Evolutionary conservation across 2,888 invertebrate species (phyloP), one percentile per base, ranked within the genome.

Genomic region (Polymixis flavicincta): DNA sequence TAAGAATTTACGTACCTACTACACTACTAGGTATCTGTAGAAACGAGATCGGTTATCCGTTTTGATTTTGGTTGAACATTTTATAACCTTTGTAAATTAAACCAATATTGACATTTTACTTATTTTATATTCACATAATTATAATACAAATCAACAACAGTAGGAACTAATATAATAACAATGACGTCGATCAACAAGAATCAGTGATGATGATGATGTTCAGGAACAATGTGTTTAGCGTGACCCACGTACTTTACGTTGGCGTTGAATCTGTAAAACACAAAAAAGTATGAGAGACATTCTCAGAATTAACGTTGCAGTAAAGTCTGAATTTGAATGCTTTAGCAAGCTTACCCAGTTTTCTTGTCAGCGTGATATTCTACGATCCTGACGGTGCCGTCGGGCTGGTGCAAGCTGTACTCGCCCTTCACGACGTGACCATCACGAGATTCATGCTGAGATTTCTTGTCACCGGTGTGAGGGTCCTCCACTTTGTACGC

Each of bases 401-500:
- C 95, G 60, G 96, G 93, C 88, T 96, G 94, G 80, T 93, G 91
- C 77, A 96, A 90, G 64, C 93, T 92, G 92, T 96, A 95, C 74
- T 88, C 90, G 55, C 96, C 96, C 87, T 93, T 94, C 74, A 93
- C 93, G 13, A 87, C 87, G 78, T 92, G 90, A 1, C 92, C 92
- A 76, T 92, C 90, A 80, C 92, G 92, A 79, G 83, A 79, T 85
- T 92, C 92, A 66, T 92, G 91, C 80, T 92, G 92, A 63, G 88
- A 88, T 87, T 92, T 92, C 84, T 92, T 89, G 89, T 96, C 96
- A n/a, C 95, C 95, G 81, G 95, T 95, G 88, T 95, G 94, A 48
- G 92, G 91, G 88, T 96, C 96, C 82, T 91, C 88, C 48, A 96
- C 95, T 75, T 94, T 94, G 87, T 96, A 96, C 74, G 91, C 92